A percentile compares a stretch with the other conserved stretches of the same genome.
phyloP scores from a whole-genome alignment of 2,888 invertebrate genomes.

The Spodoptera exigua region DNA sequence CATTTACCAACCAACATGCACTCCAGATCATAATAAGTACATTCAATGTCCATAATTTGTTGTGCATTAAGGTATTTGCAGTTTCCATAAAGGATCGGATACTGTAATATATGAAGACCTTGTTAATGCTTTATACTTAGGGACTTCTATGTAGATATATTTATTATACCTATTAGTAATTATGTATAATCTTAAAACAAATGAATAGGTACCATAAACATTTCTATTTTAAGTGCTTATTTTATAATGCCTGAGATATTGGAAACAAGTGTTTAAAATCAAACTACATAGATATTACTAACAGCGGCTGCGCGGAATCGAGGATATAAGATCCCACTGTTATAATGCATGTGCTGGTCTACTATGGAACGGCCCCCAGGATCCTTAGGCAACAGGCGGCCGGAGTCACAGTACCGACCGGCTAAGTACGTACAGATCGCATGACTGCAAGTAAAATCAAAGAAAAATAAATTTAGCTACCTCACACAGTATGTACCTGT shows the following conservation, averaged over 20 bases:
- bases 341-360: constrained; percentile 73
- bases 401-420: constrained; percentile 65
- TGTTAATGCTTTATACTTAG: not conserved
- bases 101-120: constrained; percentile 59
- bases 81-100: constrained; percentile 76
- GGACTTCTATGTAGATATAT: too few relatives aligned
- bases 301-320: constrained; percentile 73
- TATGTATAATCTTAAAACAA: too few relatives aligned
- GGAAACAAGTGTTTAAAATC: constrained; percentile 2
- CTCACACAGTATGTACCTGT: too few relatives aligned
- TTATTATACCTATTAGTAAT: too few relatives aligned
- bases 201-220: too few relatives aligned
- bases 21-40: constrained; percentile 72
- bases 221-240: too few relatives aligned
- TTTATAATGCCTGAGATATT: too few relatives aligned
- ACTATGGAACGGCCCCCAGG: constrained; percentile 71
- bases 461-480: not conserved
- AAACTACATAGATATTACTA: constrained; percentile 38
- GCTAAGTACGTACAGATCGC: constrained; percentile 75
- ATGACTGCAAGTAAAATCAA: constrained; percentile 63
- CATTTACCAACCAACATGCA: constrained; percentile 63
- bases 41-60: constrained; percentile 70
- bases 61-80: constrained; percentile 73
- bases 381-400: constrained; percentile 67
- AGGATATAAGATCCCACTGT: constrained; percentile 73